phyloP scores from a whole-genome alignment of 2,797 vertebrate genomes.

The Sparus aurata region DNA sequence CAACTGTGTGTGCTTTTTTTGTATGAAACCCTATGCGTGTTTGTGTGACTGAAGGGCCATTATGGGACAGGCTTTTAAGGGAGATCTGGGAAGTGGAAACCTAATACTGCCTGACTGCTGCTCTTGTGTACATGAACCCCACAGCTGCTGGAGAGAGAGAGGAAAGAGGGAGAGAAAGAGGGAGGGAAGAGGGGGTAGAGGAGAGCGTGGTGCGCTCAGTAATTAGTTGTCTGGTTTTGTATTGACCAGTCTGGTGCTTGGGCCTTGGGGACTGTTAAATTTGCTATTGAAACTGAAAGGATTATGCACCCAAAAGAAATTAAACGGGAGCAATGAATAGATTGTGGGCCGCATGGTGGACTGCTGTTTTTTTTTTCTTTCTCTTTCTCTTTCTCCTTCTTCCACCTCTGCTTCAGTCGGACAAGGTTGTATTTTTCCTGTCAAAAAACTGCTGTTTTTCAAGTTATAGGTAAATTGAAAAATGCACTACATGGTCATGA shows the following conservation, averaged over 20 bases:
- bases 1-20: constrained; percentile 64
- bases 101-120: constrained; percentile 83
- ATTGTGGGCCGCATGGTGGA: constrained; percentile 77
- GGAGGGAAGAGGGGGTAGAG: constrained; percentile 49
- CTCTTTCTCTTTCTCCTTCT: constrained; percentile 22
- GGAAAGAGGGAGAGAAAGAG: constrained; percentile 38
- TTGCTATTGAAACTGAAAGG: constrained; percentile 88
- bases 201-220: constrained; percentile 80
- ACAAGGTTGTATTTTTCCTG: constrained; percentile 51
- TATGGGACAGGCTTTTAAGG: constrained; percentile 87
- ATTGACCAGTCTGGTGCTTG: constrained; percentile 89
- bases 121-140: constrained; percentile 84
- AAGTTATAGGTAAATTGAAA: constrained; percentile 53
- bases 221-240: constrained; percentile 91
- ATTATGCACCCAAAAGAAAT: constrained; percentile 89
- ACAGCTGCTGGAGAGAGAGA: constrained; percentile 78
- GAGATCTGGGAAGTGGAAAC: constrained; percentile 87
- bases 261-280: constrained; percentile 89
- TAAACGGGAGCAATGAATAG: constrained; percentile 89
- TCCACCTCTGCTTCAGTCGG: constrained; percentile 23
- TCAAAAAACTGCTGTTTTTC: constrained; percentile 47
- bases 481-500: constrained; percentile 28
- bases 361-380: constrained; percentile 49
- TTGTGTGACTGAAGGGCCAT: constrained; percentile 86
- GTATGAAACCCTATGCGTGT: constrained; percentile 78